Evolutionary conservation across 1,140 invertebrate species (phyloP), one percentile per base, ranked within the genome.

Genomic region (Cyclargus thomasi): DNA sequence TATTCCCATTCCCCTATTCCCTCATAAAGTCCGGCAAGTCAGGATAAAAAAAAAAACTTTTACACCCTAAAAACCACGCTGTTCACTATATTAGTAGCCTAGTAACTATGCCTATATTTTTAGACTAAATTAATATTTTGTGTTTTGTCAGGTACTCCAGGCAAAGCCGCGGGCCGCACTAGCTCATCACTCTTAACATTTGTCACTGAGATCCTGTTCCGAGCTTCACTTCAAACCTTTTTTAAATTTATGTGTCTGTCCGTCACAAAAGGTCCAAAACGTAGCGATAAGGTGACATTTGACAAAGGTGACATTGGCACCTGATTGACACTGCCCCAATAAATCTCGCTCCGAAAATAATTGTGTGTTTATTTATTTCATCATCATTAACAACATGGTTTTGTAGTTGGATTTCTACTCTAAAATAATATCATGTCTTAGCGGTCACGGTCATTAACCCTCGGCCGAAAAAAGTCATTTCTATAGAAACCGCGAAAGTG

Each of bases 221-320:
- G 10, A 6, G 18, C 6, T 18, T 11, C 55, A 20, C 18, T 20
- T 11, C 55, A 21, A 59, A 59, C 18, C 55, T 59, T 59, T 59
- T 21, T 55, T 20, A 20, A 55, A 55, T 55, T n/a, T 17, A 59
- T 20, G 18, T 59, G 55, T 59, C 18, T 20, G 55, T 59, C 55
- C 18, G 20, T 20, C 20, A 59, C 17, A 59, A 59, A 59, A 59
- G 20, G 17, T 20, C 55, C 18, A 18, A 20, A 59, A 59, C 55
- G 18, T 29, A 4, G 10, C 18, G 55, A 59, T 59, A 59, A 59
- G 55, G 55, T 59, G 55, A 59, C 55, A 59, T 21, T 59, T 59
- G 55, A 59, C 10, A 21, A 59, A 59, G 55, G 55, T 59, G 55
- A 59, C 55, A 59, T 59, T 59, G 55, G 55, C 55, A 21, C 18